phyloP scores from a whole-genome alignment of 2,888 invertebrate genomes.

The Hyposoter didymator region DNA sequence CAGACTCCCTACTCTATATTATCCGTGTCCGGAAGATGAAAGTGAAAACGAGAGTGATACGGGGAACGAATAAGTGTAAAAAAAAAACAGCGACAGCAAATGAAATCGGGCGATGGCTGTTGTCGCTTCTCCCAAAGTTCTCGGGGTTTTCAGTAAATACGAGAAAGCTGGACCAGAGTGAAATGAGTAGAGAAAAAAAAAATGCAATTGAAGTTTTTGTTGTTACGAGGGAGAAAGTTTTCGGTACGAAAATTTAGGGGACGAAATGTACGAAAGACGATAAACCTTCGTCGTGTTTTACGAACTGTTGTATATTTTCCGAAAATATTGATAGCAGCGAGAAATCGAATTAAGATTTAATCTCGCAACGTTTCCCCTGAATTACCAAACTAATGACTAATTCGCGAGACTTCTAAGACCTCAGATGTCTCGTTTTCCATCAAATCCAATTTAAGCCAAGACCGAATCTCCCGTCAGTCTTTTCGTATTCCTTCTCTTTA shows the following conservation, averaged over 20 bases:
- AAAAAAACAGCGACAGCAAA: slow-evolving; percentile 40
- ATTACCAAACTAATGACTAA: background rate
- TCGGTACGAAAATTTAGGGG: slow-evolving; percentile 19
- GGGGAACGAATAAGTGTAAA: slow-evolving; percentile 20
- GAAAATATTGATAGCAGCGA: background rate
- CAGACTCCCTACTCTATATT: slow-evolving; percentile 47
- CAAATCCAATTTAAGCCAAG: slow-evolving; percentile 41
- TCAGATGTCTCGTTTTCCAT: slow-evolving; percentile 32
- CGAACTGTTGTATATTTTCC: background rate
- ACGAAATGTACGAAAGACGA: background rate
- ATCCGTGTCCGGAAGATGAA: slow-evolving; percentile 60
- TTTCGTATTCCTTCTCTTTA: slow-evolving; percentile 39
- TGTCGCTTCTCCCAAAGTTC: slow-evolving; percentile 47
- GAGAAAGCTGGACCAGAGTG: slow-evolving; percentile 13
- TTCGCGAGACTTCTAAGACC: background rate
- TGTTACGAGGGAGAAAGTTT: slow-evolving; percentile 37
- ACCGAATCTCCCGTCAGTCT: slow-evolving; percentile 49
- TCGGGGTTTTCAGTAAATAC: slow-evolving; percentile 27
- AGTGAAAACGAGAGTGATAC: slow-evolving; percentile 65
- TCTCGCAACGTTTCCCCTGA: background rate
- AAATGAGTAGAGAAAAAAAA: slow-evolving; percentile 34
- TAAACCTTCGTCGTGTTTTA: slow-evolving; percentile 14
- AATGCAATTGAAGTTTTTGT: slow-evolving; percentile 63
- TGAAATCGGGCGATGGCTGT: slow-evolving; percentile 21
- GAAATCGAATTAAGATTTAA: background rate